Base-by-base conservation (phyloP, 2,888 invertebrate genomes). In the Drosophila nr. fundita region DNA sequence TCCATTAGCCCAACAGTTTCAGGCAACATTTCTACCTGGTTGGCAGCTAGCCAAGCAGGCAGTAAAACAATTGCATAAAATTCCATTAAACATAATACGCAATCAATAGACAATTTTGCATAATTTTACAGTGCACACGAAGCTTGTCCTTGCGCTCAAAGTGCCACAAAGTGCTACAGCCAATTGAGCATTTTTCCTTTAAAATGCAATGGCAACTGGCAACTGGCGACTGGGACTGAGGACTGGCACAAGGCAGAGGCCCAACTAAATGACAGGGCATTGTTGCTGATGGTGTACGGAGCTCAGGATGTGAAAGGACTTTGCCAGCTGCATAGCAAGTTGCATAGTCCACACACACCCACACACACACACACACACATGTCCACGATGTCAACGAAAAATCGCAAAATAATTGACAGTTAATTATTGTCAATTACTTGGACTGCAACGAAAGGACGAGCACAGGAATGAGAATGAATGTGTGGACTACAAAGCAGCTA, bases 371-470 rank as follows among this genome's bases (percentile, higher is more conserved):
- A 62, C 8, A 18, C 48, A 57, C 55, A 72, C 63, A 68, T 73
- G 81, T 58, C 60, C 70, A 58, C 59, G 52, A 59, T 40, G 54
- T 55, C 64, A 75, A 76, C 79, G 81, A 85, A 85, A 85, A 89
- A 88, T 90, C 80, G 82, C 79, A 87, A 82, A 89, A 89, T 90
- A 91, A 91, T 89, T 90, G 89, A 79, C 83, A 87, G 85, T 91
- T 91, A 90, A 91, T 91, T 91, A 90, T 89, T 91, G 86, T 82
- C 91, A 90, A 90, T 91, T 91, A 89, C 82, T 69, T 63, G 78
- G 80, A 79, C 78, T 73, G 68, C 65, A 76, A 64, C 55, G 66
- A 58, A 48, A 68, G 60, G 32, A 60, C 40, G 27, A 52, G 27
- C 30, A 42, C 32, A 24, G 34, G 50, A 30, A 36, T 29, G 29